These are phyloP conservation scores for Diadegma fenestrale DNA, from an alignment of 2,888 invertebrate species.

Conservation along the genomic window DNA sequence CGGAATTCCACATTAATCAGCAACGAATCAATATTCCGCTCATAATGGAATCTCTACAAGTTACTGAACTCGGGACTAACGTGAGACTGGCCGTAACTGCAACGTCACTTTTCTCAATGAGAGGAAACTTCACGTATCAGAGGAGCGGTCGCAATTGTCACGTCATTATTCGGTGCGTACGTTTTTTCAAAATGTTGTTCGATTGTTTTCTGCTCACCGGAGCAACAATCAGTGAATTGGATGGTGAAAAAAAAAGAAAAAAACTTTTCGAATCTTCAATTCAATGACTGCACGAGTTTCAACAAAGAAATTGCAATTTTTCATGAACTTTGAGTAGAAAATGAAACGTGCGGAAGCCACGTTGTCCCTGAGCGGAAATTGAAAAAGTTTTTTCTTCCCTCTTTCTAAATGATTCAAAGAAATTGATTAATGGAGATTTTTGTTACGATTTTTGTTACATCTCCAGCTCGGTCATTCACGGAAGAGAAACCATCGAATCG, in stretches of 20 bases:
- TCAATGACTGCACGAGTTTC: neutral
- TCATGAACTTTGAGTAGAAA: neutral
- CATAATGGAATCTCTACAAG: conserved; percentile 86
- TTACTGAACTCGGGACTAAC: conserved; percentile 88
- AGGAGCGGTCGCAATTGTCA: conserved; percentile 86
- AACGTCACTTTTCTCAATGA: conserved; percentile 87
- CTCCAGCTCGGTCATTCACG: conserved; percentile 86
- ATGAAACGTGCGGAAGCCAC: neutral
- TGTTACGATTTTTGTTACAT: conserved; percentile 27
- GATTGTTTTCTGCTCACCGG: conserved; percentile 78
- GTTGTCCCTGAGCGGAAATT: neutral
- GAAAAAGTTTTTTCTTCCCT: neutral
- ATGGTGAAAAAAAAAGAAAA: neutral
- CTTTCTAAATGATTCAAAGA: neutral
- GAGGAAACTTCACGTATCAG: conserved; percentile 90
- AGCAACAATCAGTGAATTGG: conserved; percentile 80
- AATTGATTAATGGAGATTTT: neutral
- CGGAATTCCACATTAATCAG: conserved; percentile 85
- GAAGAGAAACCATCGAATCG: conserved; percentile 84
- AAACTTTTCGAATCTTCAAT: no score
- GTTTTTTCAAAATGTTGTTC: conserved; percentile 83
- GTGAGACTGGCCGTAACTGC: conserved; percentile 86
- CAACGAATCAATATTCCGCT: conserved; percentile 87
- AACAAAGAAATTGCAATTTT: neutral
- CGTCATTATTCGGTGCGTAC: conserved; percentile 88